Base-by-base conservation (phyloP, 2,113 vertebrate genomes). In the Archocentrus centrarchus region DNA sequence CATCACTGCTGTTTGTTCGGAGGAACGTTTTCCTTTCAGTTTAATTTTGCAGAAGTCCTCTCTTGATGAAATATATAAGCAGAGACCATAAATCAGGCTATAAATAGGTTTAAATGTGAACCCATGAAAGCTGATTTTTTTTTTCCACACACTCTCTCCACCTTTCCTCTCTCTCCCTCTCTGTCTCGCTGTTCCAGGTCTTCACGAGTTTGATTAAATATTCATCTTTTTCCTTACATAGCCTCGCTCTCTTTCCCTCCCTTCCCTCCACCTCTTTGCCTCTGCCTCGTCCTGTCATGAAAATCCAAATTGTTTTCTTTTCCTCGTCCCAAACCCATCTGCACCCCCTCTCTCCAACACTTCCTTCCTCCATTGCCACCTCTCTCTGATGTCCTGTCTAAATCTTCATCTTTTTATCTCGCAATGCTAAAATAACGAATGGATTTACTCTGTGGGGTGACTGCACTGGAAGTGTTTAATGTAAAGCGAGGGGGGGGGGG, bases 181-280 rank as follows among this genome's bases (percentile, higher is more conserved):
- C 55, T 64, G 61, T 84, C 59, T 58, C 47, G 55, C 59, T 76
- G 59, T 86, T 75, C 63, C 70, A 84, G 63, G 73, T 80, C 55
- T 81, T 85, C 79, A 62, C 47, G 7, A 81, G 70, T 87, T 90
- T 80, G 82, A 91, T 93, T 66, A 90, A 92, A 91, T 89, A 91
- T 91, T 93, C 57, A 91, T 91, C 77, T 60, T 81, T 39, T 79
- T 80, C 61, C 75, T 91, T 79, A 86, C 37, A 60, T 83, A 80
- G 82, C 32, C 57, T 59, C 30, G 60, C 80, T 77, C 60, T 75
- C 41, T 75, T 62, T 60, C 61, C 70, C 82, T 88, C 63, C 77
- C 83, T 68, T 8, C 81, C 82, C 66, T 53, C 62, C 78, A 14
- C 84, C 79, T 77, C 78, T 81, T 73, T 64, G 64, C 62, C 86